phyloP scores from a whole-genome alignment of 1,140 invertebrate genomes.

The Drosophila paulistorum region DNA sequence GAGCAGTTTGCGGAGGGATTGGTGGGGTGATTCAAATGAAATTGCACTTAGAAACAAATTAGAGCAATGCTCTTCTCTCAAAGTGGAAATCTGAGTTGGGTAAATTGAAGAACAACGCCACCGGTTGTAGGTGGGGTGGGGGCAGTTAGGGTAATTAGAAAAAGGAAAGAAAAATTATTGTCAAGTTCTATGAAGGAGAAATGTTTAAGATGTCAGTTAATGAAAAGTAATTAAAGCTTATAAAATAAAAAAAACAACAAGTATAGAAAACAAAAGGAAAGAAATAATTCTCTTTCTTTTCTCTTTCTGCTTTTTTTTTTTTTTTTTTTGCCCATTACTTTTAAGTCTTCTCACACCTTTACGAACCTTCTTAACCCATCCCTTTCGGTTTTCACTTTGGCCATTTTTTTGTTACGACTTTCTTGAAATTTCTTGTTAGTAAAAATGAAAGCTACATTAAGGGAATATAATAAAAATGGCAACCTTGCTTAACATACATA shows the following conservation, averaged over 20 bases:
- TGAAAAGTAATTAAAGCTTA: slow-evolving; percentile 8
- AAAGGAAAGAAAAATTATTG: not conserved
- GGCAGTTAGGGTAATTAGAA: slow-evolving; percentile 26
- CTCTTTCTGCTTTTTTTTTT: not conserved
- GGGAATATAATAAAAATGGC: too few relatives aligned
- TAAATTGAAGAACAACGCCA: not conserved
- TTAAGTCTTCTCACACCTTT: slow-evolving; percentile 1
- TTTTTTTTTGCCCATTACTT: not conserved
- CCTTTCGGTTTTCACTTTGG: not conserved
- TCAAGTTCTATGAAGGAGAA: slow-evolving; percentile 4
- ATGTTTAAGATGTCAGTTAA: slow-evolving; percentile 10
- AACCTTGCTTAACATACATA: too few relatives aligned
- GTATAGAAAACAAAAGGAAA: not conserved
- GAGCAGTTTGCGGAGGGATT: not conserved
- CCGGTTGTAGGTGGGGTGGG: not conserved
- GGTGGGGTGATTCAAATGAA: slow-evolving; percentile 16
- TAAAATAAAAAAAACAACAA: not conserved
- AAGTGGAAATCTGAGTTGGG: slow-evolving; percentile 12
- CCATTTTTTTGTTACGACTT: not conserved
- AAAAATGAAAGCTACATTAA: too few relatives aligned
- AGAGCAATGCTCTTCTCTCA: slow-evolving; percentile 51
- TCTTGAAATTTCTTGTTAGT: not conserved
- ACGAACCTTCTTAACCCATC: not conserved
- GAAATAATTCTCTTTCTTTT: not conserved
- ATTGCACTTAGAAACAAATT: slow-evolving; percentile 75